Evolutionary conservation across 2,113 vertebrate species (phyloP).

Genomic region (Pollachius pollachius): DNA sequence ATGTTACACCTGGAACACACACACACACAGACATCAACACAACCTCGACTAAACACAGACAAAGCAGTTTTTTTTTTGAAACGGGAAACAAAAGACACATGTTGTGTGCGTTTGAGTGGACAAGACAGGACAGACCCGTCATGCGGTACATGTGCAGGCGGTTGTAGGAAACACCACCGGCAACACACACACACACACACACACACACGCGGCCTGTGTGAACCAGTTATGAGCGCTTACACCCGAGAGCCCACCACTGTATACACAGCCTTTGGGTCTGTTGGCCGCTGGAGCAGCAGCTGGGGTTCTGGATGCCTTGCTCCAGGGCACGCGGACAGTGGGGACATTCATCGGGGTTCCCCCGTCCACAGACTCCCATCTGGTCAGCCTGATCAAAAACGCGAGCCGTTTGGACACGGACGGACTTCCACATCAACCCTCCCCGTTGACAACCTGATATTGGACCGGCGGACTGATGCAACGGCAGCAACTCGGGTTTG

Average conservation of each 20-base stretch:
- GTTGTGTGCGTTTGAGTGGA: too few species aligned
- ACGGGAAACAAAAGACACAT: not conserved
- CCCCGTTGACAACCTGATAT: too few species aligned
- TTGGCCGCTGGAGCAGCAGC: not conserved
- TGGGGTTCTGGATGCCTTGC: not conserved
- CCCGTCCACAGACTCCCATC: not conserved
- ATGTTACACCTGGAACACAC: slow-evolving; percentile 81
- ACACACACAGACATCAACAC: slow-evolving; percentile 9
- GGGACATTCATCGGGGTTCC: not conserved
- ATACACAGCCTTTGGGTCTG: not conserved
- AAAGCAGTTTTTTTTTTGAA: not conserved
- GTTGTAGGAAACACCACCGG: too few species aligned
- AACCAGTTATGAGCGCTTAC: not conserved
- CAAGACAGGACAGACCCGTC: too few species aligned
- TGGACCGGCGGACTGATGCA: too few species aligned
- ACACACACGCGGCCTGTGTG: not conserved
- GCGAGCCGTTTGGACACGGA: not conserved
- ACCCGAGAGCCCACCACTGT: not conserved
- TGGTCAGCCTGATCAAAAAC: not conserved
- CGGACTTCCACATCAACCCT: not conserved
- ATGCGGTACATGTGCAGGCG: too few species aligned
- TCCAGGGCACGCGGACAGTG: not conserved
- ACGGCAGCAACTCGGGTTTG: too few species aligned
- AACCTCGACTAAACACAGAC: not conserved
- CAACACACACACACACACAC: not conserved